phyloP scores from a whole-genome alignment of 2,888 invertebrate species.

The Tanypteryx hageni region DNA sequence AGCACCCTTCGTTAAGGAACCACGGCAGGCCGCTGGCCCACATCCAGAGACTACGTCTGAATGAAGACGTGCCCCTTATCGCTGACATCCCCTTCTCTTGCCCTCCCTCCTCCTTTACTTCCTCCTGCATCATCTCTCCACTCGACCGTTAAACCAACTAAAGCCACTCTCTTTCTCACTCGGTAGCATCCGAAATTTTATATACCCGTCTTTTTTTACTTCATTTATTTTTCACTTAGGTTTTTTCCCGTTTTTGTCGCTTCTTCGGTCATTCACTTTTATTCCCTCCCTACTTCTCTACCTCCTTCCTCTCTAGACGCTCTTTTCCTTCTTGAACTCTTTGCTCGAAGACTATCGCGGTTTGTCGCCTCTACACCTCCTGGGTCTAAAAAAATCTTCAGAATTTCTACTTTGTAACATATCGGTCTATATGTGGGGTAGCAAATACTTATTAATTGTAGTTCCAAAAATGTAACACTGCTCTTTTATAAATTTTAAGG shows the following conservation, averaged over 20 bases:
- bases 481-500: too few relatives aligned
- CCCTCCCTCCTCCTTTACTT: too few relatives aligned
- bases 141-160: background rate
- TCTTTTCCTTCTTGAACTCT: background rate
- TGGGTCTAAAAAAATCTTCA: too few relatives aligned
- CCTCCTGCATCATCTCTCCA: background rate
- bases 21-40: slow-evolving; percentile 8
- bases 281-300: background rate
- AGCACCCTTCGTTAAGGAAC: background rate
- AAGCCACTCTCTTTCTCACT: background rate
- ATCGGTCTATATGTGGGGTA: too few relatives aligned
- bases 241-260: too few relatives aligned
- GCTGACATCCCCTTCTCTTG: background rate
- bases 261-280: slow-evolving; percentile 8
- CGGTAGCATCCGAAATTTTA: background rate
- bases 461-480: too few relatives aligned
- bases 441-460: too few relatives aligned
- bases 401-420: too few relatives aligned
- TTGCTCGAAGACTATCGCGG: too few relatives aligned
- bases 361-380: too few relatives aligned
- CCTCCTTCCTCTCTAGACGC: background rate
- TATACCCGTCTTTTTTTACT: background rate
- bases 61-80: background rate
- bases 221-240: background rate
- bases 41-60: background rate